These are phyloP conservation scores for Anarrhichthys ocellatus DNA, from an alignment of 2,113 vertebrate genomes.

Conservation along the genomic window DNA sequence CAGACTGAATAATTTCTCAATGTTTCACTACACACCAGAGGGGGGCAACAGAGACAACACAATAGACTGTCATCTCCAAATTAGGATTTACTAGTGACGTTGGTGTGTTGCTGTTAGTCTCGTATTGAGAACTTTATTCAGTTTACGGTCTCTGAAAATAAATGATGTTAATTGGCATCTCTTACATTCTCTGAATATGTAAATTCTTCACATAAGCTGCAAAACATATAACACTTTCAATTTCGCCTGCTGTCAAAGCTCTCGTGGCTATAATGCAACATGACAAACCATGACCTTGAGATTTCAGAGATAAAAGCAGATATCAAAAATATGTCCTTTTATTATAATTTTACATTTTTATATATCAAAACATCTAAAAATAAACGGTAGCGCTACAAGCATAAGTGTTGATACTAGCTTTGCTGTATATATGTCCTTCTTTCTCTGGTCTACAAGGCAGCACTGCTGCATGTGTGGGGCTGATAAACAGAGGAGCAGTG, in stretches of 20 bases:
- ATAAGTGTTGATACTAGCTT: conserved; percentile 44
- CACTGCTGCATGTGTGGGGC: conserved; percentile 56
- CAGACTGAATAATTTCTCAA: background rate
- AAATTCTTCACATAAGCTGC: background rate
- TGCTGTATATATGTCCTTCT: conserved; percentile 40
- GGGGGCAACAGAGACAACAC: conserved; percentile 53
- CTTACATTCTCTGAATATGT: background rate
- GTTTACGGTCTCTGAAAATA: background rate
- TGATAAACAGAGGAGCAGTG: conserved; percentile 45
- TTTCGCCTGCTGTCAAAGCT: background rate
- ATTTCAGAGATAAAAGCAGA: conserved; percentile 33
- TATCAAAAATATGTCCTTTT: conserved; percentile 66
- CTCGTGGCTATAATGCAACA: background rate
- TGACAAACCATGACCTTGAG: background rate
- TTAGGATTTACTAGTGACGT: background rate
- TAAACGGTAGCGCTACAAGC: conserved; percentile 65
- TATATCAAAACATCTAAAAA: conserved; percentile 80
- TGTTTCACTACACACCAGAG: conserved; percentile 30
- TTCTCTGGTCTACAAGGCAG: conserved; percentile 61
- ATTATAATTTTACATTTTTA: conserved; percentile 70
- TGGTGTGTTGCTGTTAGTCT: background rate
- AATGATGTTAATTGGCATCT: background rate
- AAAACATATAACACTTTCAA: background rate
- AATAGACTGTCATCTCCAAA: background rate
- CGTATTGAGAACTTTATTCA: background rate